Conservation (phyloP, 2,888 invertebrate genomes). For the Acrobasis repandana region DNA sequence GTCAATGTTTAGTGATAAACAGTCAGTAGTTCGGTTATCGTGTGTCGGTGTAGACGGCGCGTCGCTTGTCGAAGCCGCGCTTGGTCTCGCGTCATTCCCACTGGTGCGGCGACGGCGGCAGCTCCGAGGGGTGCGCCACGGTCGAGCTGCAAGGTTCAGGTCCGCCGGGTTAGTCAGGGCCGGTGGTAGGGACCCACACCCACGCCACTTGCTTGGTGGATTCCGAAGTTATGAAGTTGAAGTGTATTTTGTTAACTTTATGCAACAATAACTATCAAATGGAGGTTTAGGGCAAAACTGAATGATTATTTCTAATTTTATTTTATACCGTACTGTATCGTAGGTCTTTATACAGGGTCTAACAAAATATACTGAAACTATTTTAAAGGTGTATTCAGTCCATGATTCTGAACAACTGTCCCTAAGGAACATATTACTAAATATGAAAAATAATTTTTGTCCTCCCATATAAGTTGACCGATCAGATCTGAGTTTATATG, state of each 20-base stretch:
- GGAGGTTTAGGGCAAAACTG: no score
- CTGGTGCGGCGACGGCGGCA: slow-evolving; percentile 98
- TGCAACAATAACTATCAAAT: not conserved
- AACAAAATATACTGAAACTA: no score
- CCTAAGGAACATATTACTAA: no score
- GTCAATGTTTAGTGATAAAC: slow-evolving; percentile 13
- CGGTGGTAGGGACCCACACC: slow-evolving; percentile 43
- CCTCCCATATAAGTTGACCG: no score
- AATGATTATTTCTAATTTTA: no score
- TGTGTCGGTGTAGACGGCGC: slow-evolving; percentile 57
- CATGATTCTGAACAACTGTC: no score
- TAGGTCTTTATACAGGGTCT: no score
- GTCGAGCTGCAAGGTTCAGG: slow-evolving; percentile 90
- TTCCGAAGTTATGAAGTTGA: slow-evolving; percentile 4
- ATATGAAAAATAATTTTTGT: no score
- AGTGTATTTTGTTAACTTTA: slow-evolving; percentile 1
- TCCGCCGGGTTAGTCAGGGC: slow-evolving; percentile 33
- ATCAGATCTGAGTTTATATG: no score
- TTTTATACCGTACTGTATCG: no score
- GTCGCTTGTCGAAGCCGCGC: slow-evolving; percentile 58
- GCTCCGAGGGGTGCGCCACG: slow-evolving; percentile 98
- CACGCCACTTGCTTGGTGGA: slow-evolving; percentile 46
- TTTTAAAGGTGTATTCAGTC: no score
- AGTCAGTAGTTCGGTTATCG: slow-evolving; percentile 42
- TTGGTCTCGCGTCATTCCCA: slow-evolving; percentile 93